Evolutionary conservation across 2,797 vertebrate genomes (phyloP).

Genomic region (Parambassis ranga): DNA sequence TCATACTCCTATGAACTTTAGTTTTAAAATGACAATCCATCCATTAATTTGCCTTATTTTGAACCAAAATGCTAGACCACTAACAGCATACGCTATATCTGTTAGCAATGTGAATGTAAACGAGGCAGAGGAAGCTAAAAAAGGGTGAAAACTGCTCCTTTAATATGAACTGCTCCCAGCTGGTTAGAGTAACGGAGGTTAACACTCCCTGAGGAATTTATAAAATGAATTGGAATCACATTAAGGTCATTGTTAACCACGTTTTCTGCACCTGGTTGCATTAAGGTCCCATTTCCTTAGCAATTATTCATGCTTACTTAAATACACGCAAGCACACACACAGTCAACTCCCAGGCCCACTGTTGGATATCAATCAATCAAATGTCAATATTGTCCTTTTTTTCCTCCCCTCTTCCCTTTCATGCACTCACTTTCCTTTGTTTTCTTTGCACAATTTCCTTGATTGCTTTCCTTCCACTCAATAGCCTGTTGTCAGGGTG

Average conservation of each 20-base stretch:
- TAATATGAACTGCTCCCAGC: conserved; percentile 28
- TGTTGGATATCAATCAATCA: conserved; percentile 27
- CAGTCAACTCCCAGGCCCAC: conserved; percentile 20
- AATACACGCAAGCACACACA: conserved; percentile 29
- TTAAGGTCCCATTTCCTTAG: conserved; percentile 26
- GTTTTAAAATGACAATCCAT: too few species aligned
- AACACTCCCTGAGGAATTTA: conserved; percentile 16
- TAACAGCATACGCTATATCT: too few species aligned
- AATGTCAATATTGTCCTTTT: conserved; percentile 4
- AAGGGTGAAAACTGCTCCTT: conserved; percentile 34
- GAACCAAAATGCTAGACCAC: too few species aligned
- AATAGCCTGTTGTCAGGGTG: conserved; percentile 2
- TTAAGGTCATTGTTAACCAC: conserved; percentile 46
- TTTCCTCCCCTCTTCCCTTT: not conserved
- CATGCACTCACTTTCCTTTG: not conserved
- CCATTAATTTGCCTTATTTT: too few species aligned
- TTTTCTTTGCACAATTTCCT: conserved; percentile 9
- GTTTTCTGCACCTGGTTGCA: conserved; percentile 29
- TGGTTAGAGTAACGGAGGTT: conserved; percentile 22
- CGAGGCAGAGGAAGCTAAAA: not conserved
- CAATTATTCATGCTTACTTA: conserved; percentile 17
- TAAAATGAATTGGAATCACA: conserved; percentile 44
- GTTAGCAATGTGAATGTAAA: too few species aligned
- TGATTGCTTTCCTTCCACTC: conserved; percentile 14
- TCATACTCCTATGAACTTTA: too few species aligned